Conservation (phyloP, 2,888 invertebrate species). For the Andrena camellia region DNA sequence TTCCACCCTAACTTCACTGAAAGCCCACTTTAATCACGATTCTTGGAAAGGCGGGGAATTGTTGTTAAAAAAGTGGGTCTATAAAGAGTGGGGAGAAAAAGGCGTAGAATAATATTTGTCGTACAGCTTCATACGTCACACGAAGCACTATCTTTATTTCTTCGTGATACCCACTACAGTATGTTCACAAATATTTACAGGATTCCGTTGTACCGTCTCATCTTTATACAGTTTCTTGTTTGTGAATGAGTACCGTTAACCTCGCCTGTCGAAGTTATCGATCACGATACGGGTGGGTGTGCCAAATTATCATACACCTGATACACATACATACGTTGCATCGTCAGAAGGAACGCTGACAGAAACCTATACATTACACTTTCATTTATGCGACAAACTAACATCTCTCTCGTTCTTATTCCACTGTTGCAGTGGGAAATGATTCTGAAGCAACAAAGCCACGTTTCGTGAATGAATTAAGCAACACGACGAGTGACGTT, state of each 20-base stretch:
- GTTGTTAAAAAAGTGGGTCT: not conserved
- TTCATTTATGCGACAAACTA: not conserved
- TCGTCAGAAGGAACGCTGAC: conserved; percentile 31
- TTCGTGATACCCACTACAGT: conserved; percentile 65
- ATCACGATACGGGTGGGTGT: conserved; percentile 43
- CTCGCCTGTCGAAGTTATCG: not conserved
- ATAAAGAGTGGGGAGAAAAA: not conserved
- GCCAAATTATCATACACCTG: conserved; percentile 62
- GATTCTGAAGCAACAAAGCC: no score
- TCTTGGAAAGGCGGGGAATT: no score
- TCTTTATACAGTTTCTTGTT: conserved; percentile 60
- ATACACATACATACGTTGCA: conserved; percentile 56
- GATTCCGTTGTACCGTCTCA: conserved; percentile 46
- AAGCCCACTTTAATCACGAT: no score
- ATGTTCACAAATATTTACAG: conserved; percentile 73
- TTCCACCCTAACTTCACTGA: no score
- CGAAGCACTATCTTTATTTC: conserved; percentile 70
- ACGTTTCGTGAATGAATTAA: no score
- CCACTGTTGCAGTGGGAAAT: no score
- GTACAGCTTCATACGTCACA: conserved; percentile 61
- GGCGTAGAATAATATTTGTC: conserved; percentile 36
- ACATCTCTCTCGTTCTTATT: no score
- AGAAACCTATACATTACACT: conserved; percentile 37
- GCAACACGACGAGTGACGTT: no score
- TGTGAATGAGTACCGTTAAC: conserved; percentile 26